A percentile compares a stretch with the other conserved stretches of the same genome.
Conservation (phyloP, 2,113 vertebrate genomes). For the Scartelaos histophorus region DNA sequence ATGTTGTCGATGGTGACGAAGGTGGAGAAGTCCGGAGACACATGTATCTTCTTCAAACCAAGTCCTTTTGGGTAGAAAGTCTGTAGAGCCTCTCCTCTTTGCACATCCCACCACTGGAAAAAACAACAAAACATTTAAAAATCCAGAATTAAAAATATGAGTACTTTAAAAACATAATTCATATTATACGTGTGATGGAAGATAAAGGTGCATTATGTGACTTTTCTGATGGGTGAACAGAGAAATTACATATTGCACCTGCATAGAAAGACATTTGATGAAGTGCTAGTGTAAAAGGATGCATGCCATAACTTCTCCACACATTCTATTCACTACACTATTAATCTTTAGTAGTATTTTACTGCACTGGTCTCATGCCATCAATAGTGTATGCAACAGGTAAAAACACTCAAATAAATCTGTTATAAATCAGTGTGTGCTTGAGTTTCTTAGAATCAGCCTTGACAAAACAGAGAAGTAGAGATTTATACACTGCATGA, state of each 20-base stretch:
- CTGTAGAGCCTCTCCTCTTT: constrained; percentile 85
- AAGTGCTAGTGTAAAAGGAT: background rate
- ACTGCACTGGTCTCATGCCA: background rate
- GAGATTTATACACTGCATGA: constrained; percentile 14
- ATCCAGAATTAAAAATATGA: no score
- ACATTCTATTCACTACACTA: background rate
- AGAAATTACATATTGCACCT: background rate
- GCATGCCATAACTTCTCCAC: background rate
- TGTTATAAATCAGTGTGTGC: background rate
- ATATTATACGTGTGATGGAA: no score
- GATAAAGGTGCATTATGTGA: no score
- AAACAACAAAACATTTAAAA: constrained; percentile 12
- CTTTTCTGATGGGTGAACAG: background rate
- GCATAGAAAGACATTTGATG: background rate
- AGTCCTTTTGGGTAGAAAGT: constrained; percentile 92
- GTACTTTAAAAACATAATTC: background rate
- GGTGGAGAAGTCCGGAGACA: constrained; percentile 85
- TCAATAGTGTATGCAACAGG: background rate
- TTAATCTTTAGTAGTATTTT: background rate
- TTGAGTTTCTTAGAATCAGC: background rate
- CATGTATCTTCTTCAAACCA: constrained; percentile 87
- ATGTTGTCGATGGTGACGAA: constrained; percentile 94
- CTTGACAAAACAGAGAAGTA: constrained; percentile 9
- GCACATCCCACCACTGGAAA: constrained; percentile 91
- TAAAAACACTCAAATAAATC: background rate